phyloP scores from a whole-genome alignment of 2,113 vertebrate species.

The Ictidomys tridecemlineatus region DNA sequence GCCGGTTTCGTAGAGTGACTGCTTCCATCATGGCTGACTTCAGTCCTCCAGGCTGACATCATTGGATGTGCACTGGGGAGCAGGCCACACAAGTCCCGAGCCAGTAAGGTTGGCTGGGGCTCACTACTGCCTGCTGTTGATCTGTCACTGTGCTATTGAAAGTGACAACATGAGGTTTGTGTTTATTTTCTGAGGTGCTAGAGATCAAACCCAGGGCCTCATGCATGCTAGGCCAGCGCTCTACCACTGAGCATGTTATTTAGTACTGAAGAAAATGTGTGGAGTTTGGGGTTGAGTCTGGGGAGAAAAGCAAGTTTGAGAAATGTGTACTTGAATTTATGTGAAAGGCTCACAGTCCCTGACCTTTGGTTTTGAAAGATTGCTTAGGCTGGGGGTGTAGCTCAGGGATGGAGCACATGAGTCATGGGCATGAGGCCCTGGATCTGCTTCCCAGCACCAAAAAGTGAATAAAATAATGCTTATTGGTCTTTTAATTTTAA shows the following conservation, averaged over 20 bases:
- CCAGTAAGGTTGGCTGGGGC: accelerated
- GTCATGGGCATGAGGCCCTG: too few species aligned
- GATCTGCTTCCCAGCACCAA: not conserved
- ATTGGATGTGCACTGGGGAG: too few species aligned
- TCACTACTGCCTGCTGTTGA: accelerated
- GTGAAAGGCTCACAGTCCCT: not conserved
- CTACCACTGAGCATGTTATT: not conserved
- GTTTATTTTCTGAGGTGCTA: not conserved
- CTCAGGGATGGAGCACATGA: too few species aligned
- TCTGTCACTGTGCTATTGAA: not conserved
- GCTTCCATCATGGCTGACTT: not conserved
- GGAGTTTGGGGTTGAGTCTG: not conserved
- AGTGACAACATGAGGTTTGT: not conserved
- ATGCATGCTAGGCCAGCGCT: not conserved
- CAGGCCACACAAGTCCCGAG: accelerated
- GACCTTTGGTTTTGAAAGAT: not conserved
- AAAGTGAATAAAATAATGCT: not conserved
- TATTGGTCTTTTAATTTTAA: not conserved
- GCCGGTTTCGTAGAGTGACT: not conserved
- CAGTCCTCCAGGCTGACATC: accelerated
- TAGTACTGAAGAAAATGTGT: not conserved
- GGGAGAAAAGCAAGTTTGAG: not conserved
- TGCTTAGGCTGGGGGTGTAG: too few species aligned
- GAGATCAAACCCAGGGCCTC: not conserved
- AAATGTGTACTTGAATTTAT: not conserved